These are phyloP conservation scores for Popillia japonica DNA, from an alignment of 1,140 invertebrate species.

Conservation along the genomic window DNA sequence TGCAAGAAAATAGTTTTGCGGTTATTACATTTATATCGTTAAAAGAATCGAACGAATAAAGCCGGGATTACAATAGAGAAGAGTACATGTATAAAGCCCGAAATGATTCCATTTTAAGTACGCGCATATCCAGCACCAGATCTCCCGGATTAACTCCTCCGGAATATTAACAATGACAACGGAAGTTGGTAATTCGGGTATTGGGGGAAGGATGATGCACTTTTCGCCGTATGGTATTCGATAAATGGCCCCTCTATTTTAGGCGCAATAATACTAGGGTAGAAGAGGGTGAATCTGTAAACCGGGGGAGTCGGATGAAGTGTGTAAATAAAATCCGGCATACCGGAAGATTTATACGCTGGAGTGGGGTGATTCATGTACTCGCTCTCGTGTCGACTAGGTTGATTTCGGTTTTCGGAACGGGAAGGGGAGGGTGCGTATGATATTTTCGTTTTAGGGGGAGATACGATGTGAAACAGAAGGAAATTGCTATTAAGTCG, in stretches of 20 bases:
- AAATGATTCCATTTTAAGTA: slow-evolving; percentile 8
- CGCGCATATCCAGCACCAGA: background rate
- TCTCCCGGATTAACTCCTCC: background rate
- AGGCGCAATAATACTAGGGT: background rate
- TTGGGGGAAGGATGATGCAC: background rate
- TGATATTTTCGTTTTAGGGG: too few species aligned
- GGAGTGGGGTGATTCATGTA: background rate
- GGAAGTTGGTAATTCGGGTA: background rate
- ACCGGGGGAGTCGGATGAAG: background rate
- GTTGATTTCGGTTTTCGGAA: background rate
- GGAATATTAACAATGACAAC: slow-evolving; percentile 8
- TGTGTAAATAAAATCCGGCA: slow-evolving; percentile 5
- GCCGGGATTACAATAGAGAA: background rate
- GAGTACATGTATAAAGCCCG: background rate
- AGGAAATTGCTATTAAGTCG: too few species aligned
- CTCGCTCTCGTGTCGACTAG: background rate
- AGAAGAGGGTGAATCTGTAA: background rate
- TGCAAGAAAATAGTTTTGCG: too few species aligned
- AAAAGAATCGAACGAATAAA: too few species aligned
- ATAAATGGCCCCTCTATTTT: background rate
- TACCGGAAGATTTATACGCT: background rate
- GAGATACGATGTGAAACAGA: too few species aligned
- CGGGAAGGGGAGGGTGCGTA: too few species aligned
- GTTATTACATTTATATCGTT: too few species aligned
- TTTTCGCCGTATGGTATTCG: slow-evolving; percentile 3